These are phyloP conservation scores for Oreochromis niloticus DNA, from an alignment of 2,113 vertebrate species.

Conservation along the genomic window DNA sequence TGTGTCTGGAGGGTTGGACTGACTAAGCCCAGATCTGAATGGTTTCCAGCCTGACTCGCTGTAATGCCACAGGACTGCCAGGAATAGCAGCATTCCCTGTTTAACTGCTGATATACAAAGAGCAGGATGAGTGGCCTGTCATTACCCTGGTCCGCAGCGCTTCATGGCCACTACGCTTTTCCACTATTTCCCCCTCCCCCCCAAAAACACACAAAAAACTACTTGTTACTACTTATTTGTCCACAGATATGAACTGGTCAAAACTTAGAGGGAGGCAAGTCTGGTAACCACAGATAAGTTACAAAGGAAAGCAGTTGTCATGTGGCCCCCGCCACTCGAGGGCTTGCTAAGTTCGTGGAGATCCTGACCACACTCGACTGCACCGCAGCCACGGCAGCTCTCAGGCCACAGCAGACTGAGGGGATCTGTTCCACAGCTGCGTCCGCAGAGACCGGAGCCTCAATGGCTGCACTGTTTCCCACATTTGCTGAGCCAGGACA, in stretches of 20 bases:
- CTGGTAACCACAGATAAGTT: not conserved
- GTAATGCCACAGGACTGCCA: slow-evolving; percentile 1
- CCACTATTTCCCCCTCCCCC: not conserved
- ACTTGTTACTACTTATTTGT: not conserved
- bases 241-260: not conserved
- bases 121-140: slow-evolving; percentile 10
- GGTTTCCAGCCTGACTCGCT: slow-evolving; percentile 1
- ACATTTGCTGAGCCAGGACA: slow-evolving; percentile 45
- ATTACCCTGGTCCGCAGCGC: not conserved
- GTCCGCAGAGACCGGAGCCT: slow-evolving; percentile 16
- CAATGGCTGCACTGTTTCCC: slow-evolving; percentile 49
- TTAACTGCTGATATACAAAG: slow-evolving; percentile 35
- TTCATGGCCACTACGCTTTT: not conserved
- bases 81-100: slow-evolving; percentile 41
- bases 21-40: not conserved
- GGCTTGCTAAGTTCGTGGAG: not conserved
- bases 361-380: not conserved
- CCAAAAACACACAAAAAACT: not conserved
- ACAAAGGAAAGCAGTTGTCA: not conserved
- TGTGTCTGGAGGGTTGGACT: not conserved
- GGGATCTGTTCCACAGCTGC: slow-evolving; percentile 60
- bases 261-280: not conserved
- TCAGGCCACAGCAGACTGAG: slow-evolving; percentile 1
- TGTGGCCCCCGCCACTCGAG: not conserved
- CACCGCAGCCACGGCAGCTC: slow-evolving; percentile 6